Evolutionary conservation across 2,888 invertebrate species (phyloP).

Genomic region (Drosophila basisetae): DNA sequence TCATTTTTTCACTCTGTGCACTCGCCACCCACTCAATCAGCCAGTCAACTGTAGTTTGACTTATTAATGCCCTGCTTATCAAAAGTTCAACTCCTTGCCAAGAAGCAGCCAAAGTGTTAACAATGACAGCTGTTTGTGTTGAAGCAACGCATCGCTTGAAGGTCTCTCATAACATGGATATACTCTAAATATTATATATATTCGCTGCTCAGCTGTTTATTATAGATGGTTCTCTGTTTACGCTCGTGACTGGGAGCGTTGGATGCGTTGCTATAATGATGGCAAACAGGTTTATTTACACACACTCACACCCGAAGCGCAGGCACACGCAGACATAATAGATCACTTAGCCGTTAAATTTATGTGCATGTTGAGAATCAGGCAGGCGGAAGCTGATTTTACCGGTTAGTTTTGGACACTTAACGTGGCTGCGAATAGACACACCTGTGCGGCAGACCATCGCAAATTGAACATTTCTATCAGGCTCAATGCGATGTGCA

Average conservation of each 20-base stretch:
- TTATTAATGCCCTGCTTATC: conserved; percentile 67
- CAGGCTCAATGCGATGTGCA: conserved; percentile 11
- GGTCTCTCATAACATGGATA: conserved; percentile 4
- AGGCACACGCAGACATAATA: conserved; percentile 32
- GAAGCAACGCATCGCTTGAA: conserved; percentile 17
- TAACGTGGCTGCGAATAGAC: conserved; percentile 29
- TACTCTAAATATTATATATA: conserved; percentile 12
- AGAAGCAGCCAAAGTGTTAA: conserved; percentile 23
- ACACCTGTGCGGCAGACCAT: conserved; percentile 28
- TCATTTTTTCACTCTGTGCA: conserved; percentile 52
- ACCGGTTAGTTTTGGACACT: conserved; percentile 27
- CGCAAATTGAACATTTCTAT: conserved; percentile 32
- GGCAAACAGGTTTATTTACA: conserved; percentile 6
- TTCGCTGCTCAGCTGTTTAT: conserved; percentile 24
- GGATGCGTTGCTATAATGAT: conserved; percentile 20
- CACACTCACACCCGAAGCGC: conserved; percentile 8
- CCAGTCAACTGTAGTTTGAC: conserved; percentile 57
- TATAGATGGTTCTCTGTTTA: conserved; percentile 36
- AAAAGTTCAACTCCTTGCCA: conserved; percentile 53
- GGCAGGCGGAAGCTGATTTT: conserved; percentile 55
- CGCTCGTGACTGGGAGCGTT: conserved; percentile 19
- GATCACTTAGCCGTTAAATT: conserved; percentile 70
- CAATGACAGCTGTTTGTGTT: conserved; percentile 41
- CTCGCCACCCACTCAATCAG: conserved; percentile 27
- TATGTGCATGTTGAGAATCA: conserved; percentile 60